Conservation (phyloP, 2,888 invertebrate genomes). For the Meliscaeva auricollis region DNA sequence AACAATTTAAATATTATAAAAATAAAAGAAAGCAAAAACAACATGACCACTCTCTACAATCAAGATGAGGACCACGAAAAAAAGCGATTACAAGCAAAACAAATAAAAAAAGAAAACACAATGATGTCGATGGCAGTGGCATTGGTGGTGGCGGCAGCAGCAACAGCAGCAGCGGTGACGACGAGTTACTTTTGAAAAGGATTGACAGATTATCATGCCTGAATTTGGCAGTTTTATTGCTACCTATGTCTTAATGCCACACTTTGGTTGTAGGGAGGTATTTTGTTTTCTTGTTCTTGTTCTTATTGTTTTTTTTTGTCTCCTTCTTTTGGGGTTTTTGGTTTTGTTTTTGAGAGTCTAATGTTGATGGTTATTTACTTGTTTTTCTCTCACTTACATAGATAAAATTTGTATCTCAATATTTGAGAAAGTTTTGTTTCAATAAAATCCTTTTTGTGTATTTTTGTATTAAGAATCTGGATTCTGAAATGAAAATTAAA, state of each 20-base stretch:
- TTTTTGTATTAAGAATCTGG: too few relatives aligned
- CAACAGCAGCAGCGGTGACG: slow-evolving; percentile 40
- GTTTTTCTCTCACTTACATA: too few relatives aligned
- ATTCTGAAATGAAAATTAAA: too few relatives aligned
- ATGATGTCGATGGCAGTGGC: neutral
- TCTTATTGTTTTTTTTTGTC: neutral
- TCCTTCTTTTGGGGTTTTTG: neutral
- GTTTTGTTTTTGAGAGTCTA: neutral
- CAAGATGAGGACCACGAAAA: slow-evolving; percentile 9
- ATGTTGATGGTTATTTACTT: neutral
- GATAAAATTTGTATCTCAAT: too few relatives aligned
- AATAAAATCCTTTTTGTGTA: too few relatives aligned
- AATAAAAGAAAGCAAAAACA: neutral
- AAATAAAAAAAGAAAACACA: neutral
- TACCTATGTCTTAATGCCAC: slow-evolving; percentile 75
- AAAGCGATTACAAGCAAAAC: too few relatives aligned
- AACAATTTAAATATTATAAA: slow-evolving; percentile 52
- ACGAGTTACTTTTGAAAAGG: slow-evolving; percentile 73
- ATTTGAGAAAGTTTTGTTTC: too few relatives aligned
- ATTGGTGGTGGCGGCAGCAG: neutral
- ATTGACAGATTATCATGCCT: slow-evolving; percentile 76
- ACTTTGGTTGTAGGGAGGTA: slow-evolving; percentile 69
- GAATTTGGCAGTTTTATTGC: slow-evolving; percentile 76
- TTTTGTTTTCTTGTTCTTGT: slow-evolving; percentile 46
- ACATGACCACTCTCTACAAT: neutral